A percentile compares a stretch with the other conserved stretches of the same genome.
phyloP scores from a whole-genome alignment of 1,140 invertebrate genomes.

The Sesamia nonagrioides region DNA sequence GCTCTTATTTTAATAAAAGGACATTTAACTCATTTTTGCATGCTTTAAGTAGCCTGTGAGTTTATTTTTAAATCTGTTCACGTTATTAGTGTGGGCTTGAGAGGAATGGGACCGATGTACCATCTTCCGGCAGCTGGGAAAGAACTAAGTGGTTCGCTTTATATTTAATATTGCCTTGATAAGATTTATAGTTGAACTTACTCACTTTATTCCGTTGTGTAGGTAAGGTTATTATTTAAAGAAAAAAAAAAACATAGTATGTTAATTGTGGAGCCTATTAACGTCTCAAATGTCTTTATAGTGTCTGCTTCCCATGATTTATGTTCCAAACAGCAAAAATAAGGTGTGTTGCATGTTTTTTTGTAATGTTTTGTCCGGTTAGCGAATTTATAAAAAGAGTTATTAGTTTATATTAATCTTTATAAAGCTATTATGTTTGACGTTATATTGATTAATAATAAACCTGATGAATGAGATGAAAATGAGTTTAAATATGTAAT shows the following conservation, averaged over 20 bases:
- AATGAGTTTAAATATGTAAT: background rate
- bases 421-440: conserved; percentile 25
- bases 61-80: conserved; percentile 45
- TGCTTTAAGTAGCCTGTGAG: conserved; percentile 8
- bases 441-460: conserved; percentile 41
- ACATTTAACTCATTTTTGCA: conserved; percentile 33
- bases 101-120: conserved; percentile 33
- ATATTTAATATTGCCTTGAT: conserved; percentile 46
- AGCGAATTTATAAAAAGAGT: conserved; percentile 37
- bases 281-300: conserved; percentile 16
- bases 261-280: conserved; percentile 33
- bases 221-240: background rate
- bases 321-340: conserved; percentile 37
- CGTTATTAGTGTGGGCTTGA: conserved; percentile 32
- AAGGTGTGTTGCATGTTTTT: conserved; percentile 28
- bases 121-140: conserved; percentile 44
- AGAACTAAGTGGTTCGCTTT: conserved; percentile 37
- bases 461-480: conserved; percentile 16
- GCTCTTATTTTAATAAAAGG: conserved; percentile 14
- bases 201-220: background rate
- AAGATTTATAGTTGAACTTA: conserved; percentile 43
- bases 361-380: conserved; percentile 6
- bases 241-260: background rate
- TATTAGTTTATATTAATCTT: conserved; percentile 42
- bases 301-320: conserved; percentile 34